Percentiles rank a stretch among this genome's conserved stretches.
Conservation (phyloP, 2,113 vertebrate species). For the Vidua chalybeata region DNA sequence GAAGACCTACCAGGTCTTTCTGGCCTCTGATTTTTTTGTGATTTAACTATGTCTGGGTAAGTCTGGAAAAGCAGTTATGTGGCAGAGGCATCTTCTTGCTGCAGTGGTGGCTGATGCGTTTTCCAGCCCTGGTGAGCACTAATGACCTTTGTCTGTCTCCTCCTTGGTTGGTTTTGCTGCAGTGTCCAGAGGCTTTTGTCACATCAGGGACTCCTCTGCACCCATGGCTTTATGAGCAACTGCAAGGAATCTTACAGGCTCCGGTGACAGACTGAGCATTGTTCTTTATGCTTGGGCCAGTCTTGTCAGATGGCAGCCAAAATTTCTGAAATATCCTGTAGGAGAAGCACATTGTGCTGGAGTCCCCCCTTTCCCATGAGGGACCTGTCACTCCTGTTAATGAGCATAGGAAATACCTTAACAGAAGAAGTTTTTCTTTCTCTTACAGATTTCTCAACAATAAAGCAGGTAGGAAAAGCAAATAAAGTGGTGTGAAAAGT, state of each 20-base stretch:
- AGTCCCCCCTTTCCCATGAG: not conserved
- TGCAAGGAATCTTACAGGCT: not conserved
- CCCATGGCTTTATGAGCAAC: not conserved
- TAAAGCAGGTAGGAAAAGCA: not conserved
- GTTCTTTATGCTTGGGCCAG: not conserved
- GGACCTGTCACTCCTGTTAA: not conserved
- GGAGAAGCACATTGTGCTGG: not conserved
- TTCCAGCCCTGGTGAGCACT: not conserved
- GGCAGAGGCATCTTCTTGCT: not conserved
- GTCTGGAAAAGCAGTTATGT: not conserved
- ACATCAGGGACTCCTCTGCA: not conserved
- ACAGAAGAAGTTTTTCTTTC: not conserved
- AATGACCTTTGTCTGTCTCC: not conserved
- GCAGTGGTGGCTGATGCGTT: not conserved
- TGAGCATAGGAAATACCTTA: accelerated
- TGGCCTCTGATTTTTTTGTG: not conserved
- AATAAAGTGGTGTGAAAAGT: not conserved
- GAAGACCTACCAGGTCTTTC: not conserved
- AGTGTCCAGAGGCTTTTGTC: not conserved
- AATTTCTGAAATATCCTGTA: not conserved
- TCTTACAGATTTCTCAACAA: not conserved
- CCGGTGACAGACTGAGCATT: not conserved
- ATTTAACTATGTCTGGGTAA: not conserved
- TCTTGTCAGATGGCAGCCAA: not conserved
- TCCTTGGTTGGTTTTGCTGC: accelerated